phyloP scores from a whole-genome alignment of 2,797 vertebrate species.

The Melanogrammus aeglefinus region DNA sequence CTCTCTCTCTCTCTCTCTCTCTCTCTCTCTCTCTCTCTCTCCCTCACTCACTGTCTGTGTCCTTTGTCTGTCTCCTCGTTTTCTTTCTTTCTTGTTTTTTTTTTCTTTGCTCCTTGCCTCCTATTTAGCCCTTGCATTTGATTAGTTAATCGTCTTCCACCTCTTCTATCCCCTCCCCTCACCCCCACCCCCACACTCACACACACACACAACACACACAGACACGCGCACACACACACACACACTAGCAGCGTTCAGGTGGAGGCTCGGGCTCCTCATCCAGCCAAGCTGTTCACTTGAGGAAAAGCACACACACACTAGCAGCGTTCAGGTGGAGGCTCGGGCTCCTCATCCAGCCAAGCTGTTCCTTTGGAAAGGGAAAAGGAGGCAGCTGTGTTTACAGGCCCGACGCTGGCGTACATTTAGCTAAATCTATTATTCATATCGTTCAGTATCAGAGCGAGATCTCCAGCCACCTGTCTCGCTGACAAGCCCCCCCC shows the following conservation, averaged over 20 bases:
- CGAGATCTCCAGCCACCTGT: slow-evolving; percentile 99
- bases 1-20: slow-evolving; percentile 42
- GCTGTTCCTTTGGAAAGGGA: slow-evolving; percentile 99
- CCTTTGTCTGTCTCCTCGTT: slow-evolving; percentile 59
- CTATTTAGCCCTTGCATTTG: slow-evolving; percentile 78
- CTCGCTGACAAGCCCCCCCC: slow-evolving; percentile 99
- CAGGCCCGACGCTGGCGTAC: slow-evolving; percentile 99
- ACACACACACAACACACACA: slow-evolving; percentile 63
- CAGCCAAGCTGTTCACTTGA: slow-evolving; percentile 99
- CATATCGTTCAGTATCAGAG: slow-evolving; percentile 99
- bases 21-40: slow-evolving; percentile 38
- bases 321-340: slow-evolving; percentile 91
- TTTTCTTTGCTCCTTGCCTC: slow-evolving; percentile 53
- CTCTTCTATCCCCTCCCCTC: slow-evolving; percentile 47
- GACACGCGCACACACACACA: too few relatives aligned
- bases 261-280: slow-evolving; percentile 88
- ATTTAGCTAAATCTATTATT: slow-evolving; percentile 99
- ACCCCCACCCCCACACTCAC: not conserved
- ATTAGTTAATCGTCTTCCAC: slow-evolving; percentile 79
- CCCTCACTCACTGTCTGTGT: too few relatives aligned
- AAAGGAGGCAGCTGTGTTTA: slow-evolving; percentile 99
- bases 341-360: slow-evolving; percentile 91
- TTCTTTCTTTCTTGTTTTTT: slow-evolving; percentile 20
- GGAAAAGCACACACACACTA: too few relatives aligned
- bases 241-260: slow-evolving; percentile 80